Evolutionary conservation across 2,888 invertebrate species (phyloP).

Genomic region (Toxonevra muliebris): DNA sequence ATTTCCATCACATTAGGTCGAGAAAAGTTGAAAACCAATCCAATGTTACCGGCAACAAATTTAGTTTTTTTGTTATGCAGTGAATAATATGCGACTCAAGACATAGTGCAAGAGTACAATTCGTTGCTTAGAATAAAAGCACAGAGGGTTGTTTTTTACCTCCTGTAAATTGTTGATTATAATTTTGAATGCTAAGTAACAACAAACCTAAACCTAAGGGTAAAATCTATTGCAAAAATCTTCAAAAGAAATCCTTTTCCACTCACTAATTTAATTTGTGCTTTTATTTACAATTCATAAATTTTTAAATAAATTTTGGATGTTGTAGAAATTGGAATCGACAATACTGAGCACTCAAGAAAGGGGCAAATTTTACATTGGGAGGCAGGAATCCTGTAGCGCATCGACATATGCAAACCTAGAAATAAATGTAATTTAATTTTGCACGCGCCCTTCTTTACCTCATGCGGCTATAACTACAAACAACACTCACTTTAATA

Average conservation of each 20-base stretch:
- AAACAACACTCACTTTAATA: too few species aligned
- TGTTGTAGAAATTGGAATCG: neutral
- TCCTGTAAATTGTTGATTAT: too few species aligned
- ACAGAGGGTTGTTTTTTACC: too few species aligned
- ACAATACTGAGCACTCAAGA: neutral
- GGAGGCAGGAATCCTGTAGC: too few species aligned
- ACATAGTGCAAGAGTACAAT: too few species aligned
- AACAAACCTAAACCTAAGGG: neutral
- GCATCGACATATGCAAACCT: neutral
- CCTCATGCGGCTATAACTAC: neutral
- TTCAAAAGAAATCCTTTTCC: constrained; percentile 1
- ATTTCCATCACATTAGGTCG: too few species aligned
- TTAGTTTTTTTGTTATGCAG: too few species aligned
- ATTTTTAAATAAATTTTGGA: constrained; percentile 40
- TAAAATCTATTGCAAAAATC: neutral
- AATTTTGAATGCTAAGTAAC: constrained; percentile 6
- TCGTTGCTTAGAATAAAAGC: too few species aligned
- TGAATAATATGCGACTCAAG: too few species aligned
- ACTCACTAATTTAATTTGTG: constrained; percentile 29
- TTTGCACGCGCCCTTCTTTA: constrained; percentile 7
- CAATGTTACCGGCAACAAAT: too few species aligned
- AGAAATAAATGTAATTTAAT: constrained; percentile 1
- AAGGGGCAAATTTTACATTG: too few species aligned
- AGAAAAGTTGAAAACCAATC: too few species aligned
- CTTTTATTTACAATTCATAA: constrained; percentile 45